Evolutionary conservation across 1,140 invertebrate species (phyloP).

Genomic region (Tribolium castaneum): DNA sequence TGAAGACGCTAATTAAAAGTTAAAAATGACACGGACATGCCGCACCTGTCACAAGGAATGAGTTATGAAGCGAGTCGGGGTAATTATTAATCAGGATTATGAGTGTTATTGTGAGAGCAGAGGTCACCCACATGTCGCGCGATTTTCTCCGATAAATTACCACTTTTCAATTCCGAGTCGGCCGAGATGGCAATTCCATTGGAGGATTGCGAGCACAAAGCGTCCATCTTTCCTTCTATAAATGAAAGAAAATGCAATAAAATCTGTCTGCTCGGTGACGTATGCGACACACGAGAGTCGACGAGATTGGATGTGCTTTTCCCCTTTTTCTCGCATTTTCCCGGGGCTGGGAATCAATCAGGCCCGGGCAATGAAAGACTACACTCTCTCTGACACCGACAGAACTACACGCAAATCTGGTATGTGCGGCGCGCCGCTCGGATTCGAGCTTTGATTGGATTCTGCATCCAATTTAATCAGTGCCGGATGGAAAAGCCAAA

Average conservation of each 20-base stretch:
- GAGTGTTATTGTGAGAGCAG: neutral
- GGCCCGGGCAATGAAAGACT: conserved; percentile 52
- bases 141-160: neutral
- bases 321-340: conserved; percentile 42
- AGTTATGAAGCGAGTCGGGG: neutral
- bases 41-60: conserved; percentile 34
- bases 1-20: conserved; percentile 38
- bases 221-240: conserved; percentile 45
- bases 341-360: conserved; percentile 51
- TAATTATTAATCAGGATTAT: conserved; percentile 35
- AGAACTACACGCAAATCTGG: conserved; percentile 54
- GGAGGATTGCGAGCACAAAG: conserved; percentile 27
- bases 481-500: neutral
- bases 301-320: conserved; percentile 56
- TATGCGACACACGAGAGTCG: conserved; percentile 59
- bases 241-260: conserved; percentile 49
- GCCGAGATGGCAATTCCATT: conserved; percentile 8
- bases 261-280: conserved; percentile 58
- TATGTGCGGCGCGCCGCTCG: conserved; percentile 46
- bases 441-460: conserved; percentile 57
- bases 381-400: conserved; percentile 49
- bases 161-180: neutral
- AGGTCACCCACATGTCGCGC: neutral
- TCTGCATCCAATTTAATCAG: conserved; percentile 45
- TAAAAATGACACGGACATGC: conserved; percentile 39